These are phyloP conservation scores for Girardia tigrina DNA, from an alignment of 2,888 invertebrate species.

Conservation along the genomic window DNA sequence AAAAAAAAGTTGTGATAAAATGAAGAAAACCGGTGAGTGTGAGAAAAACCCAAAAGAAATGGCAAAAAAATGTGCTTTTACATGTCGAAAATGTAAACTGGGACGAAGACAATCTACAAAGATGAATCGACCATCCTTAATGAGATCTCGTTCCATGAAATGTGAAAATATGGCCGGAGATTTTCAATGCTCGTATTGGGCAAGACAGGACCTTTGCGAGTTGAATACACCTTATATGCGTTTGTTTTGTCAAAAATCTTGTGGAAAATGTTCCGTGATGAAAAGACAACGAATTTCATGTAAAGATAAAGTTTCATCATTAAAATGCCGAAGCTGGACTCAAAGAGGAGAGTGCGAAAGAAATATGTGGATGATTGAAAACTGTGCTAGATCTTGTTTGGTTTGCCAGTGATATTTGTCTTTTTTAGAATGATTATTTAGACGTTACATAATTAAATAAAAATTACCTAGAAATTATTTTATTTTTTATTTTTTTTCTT, in stretches of 20 bases:
- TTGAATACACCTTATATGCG: background rate
- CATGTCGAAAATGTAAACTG: background rate
- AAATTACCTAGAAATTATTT: too few relatives aligned
- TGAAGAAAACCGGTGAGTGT: background rate
- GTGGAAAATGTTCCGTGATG: background rate
- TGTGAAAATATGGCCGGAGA: conserved; percentile 4
- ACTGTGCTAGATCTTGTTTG: background rate
- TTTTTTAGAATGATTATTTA: too few relatives aligned
- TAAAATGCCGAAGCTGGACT: background rate
- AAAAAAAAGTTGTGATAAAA: background rate
- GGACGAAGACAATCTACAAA: background rate
- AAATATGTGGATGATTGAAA: background rate
- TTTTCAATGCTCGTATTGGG: conserved; percentile 1
- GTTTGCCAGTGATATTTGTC: too few relatives aligned
- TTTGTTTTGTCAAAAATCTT: background rate
- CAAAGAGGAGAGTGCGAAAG: background rate
- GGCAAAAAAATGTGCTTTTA: background rate
- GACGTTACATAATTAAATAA: too few relatives aligned
- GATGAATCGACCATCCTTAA: background rate
- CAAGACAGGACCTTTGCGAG: background rate
- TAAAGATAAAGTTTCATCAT: background rate
- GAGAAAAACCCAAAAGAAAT: background rate
- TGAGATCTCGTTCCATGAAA: background rate
- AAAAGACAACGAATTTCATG: background rate
- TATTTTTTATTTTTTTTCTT: too few relatives aligned